A percentile compares a stretch with the other conserved stretches of the same genome.
Evolutionary conservation across 2,113 vertebrate species (phyloP).

Genomic region (Stegastes partitus): DNA sequence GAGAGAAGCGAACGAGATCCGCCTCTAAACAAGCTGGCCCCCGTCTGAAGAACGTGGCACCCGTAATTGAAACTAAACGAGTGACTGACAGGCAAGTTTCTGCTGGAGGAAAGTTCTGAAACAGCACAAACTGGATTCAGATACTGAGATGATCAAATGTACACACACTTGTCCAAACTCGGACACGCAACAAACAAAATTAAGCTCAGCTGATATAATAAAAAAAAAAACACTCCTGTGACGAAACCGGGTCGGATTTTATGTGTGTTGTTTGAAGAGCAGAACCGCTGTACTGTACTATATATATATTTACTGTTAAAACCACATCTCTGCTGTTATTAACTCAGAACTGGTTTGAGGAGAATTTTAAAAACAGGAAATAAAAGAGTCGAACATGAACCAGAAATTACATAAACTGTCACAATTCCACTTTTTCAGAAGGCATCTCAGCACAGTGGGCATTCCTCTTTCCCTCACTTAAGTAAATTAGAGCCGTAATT

Average conservation of each 20-base stretch:
- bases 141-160: not conserved
- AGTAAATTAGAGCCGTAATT: constrained; percentile 22
- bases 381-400: not conserved
- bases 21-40: constrained; percentile 35
- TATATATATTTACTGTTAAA: too few species aligned
- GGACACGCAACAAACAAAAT: too few species aligned
- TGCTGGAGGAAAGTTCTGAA: not conserved
- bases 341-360: not conserved
- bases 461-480: not conserved
- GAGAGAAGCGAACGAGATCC: constrained; percentile 19
- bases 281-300: too few species aligned
- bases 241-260: too few species aligned
- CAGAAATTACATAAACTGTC: not conserved
- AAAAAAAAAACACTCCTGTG: too few species aligned
- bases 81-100: constrained; percentile 9
- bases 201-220: too few species aligned
- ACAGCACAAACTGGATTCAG: not conserved
- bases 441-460: not conserved
- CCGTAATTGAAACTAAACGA: constrained; percentile 47
- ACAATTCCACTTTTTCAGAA: not conserved
- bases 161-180: too few species aligned
- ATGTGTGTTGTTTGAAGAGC: not conserved
- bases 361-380: not conserved
- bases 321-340: too few species aligned
- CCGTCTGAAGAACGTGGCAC: constrained; percentile 33